A percentile compares a stretch with the other conserved stretches of the same genome.
These are phyloP conservation scores for Zaprionus obscuricornis DNA, from an alignment of 2,888 invertebrate species.

Conservation along the genomic window DNA sequence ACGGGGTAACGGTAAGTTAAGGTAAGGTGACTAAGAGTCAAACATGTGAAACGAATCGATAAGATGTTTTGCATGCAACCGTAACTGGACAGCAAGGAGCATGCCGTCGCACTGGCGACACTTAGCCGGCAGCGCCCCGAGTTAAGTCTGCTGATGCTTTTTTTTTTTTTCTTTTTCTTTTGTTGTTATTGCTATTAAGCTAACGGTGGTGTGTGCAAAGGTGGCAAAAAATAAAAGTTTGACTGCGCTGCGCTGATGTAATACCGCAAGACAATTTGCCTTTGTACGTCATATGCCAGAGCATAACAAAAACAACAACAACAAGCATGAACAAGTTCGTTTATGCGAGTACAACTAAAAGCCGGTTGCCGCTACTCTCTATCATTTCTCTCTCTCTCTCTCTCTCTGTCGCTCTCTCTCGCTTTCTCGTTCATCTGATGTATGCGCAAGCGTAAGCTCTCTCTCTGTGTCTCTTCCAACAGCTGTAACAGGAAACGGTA, in stretches of 20 bases:
- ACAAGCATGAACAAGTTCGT: too few relatives aligned
- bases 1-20: too few relatives aligned
- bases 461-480: slow-evolving; percentile 31
- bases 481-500: slow-evolving; percentile 52
- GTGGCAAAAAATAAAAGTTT: slow-evolving; percentile 65
- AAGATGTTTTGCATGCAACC: slow-evolving; percentile 49
- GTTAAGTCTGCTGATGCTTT: slow-evolving; percentile 24
- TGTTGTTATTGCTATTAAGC: slow-evolving; percentile 13
- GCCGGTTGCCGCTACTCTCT: slow-evolving; percentile 63
- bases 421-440: not conserved
- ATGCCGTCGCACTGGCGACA: slow-evolving; percentile 54
- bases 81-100: slow-evolving; percentile 14
- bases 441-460: too few relatives aligned
- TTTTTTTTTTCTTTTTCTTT: slow-evolving; percentile 30
- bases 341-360: slow-evolving; percentile 45
- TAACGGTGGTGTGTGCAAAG: slow-evolving; percentile 38
- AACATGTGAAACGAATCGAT: slow-evolving; percentile 63
- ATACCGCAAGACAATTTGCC: slow-evolving; percentile 74
- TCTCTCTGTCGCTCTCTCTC: not conserved
- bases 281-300: slow-evolving; percentile 63
- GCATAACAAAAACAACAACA: slow-evolving; percentile 40
- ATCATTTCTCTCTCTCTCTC: slow-evolving; percentile 9
- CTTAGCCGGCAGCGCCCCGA: slow-evolving; percentile 46
- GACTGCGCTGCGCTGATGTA: slow-evolving; percentile 69
- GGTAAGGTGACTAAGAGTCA: slow-evolving; percentile 49